Conservation (phyloP, 2,888 invertebrate genomes). For the Eremobia ochroleuca region DNA sequence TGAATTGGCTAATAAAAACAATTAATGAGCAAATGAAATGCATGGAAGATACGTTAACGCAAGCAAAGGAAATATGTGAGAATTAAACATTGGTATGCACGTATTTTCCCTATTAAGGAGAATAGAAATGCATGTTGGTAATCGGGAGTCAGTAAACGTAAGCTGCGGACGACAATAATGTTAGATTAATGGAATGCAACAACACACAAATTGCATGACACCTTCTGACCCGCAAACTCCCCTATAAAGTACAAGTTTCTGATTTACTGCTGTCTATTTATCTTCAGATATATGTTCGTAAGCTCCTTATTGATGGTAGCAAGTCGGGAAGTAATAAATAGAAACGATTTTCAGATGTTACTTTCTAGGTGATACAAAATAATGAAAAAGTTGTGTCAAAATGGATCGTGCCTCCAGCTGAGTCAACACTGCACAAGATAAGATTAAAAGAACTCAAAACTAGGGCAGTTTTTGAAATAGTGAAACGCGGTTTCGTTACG, state of each 20-base stretch:
- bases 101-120: slow-evolving; percentile 17
- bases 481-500: slow-evolving; percentile 52
- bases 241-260: slow-evolving; percentile 43
- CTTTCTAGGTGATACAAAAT: slow-evolving; percentile 27
- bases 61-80: slow-evolving; percentile 25
- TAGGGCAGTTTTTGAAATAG: slow-evolving; percentile 59
- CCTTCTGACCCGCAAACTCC: slow-evolving; percentile 40
- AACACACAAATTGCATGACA: slow-evolving; percentile 58
- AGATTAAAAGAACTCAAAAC: slow-evolving; percentile 55
- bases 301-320: slow-evolving; percentile 42
- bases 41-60: slow-evolving; percentile 23
- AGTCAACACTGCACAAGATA: slow-evolving; percentile 39
- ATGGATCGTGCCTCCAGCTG: slow-evolving; percentile 36
- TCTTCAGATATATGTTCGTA: slow-evolving; percentile 42
- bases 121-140: slow-evolving; percentile 41
- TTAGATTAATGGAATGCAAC: slow-evolving; percentile 48
- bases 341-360: slow-evolving; percentile 31
- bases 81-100: slow-evolving; percentile 18
- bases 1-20: slow-evolving; percentile 43
- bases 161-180: slow-evolving; percentile 34
- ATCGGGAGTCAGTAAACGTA: slow-evolving; percentile 28
- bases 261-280: slow-evolving; percentile 50
- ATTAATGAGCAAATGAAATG: slow-evolving; percentile 44
- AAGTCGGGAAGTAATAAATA: slow-evolving; percentile 43
- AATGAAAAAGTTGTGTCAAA: slow-evolving; percentile 33